Conservation (phyloP, 37 sponge, comb jelly and placozoan genomes). For the Cladorhizidae sp. region DNA sequence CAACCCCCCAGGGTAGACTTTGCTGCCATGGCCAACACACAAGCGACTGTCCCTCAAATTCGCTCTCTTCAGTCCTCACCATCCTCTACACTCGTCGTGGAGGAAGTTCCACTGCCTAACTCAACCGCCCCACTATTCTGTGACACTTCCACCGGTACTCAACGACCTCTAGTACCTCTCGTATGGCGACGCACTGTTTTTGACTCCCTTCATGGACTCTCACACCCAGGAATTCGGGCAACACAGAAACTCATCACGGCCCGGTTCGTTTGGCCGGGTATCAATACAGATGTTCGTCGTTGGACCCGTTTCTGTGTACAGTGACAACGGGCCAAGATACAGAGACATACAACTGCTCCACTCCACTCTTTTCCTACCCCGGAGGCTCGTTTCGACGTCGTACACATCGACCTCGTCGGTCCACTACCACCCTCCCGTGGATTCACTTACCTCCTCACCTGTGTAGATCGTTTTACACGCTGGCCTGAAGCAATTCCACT, state of each 20-base stretch:
- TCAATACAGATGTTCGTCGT: constrained; percentile 47
- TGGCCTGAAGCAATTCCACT: constrained; percentile 60
- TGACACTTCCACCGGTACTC: constrained; percentile 37
- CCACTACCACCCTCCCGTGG: constrained; percentile 66
- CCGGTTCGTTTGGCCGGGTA: constrained; percentile 65
- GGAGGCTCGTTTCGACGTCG: constrained; percentile 56
- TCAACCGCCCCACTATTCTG: constrained; percentile 32
- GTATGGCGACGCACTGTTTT: constrained; percentile 57
- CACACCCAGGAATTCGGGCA: constrained; percentile 70
- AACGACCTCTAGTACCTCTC: constrained; percentile 17
- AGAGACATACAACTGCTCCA: constrained; percentile 49
- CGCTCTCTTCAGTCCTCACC: constrained; percentile 35
- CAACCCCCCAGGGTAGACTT: constrained; percentile 34
- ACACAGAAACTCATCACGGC: constrained; percentile 67
- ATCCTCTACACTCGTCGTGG: constrained; percentile 29
- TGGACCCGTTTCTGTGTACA: constrained; percentile 54
- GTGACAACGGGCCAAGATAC: constrained; percentile 67
- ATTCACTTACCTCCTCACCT: constrained; percentile 53
- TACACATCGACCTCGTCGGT: constrained; percentile 68
- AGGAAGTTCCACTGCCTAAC: constrained; percentile 35
- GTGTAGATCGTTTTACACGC: constrained; percentile 48
- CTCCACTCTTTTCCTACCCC: constrained; percentile 37
- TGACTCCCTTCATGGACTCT: constrained; percentile 55
- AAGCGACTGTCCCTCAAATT: constrained; percentile 44
- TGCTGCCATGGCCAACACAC: constrained; percentile 38